These are phyloP conservation scores for Paratrypauchen microcephalus DNA, from an alignment of 2,797 vertebrate genomes.

Conservation along the genomic window DNA sequence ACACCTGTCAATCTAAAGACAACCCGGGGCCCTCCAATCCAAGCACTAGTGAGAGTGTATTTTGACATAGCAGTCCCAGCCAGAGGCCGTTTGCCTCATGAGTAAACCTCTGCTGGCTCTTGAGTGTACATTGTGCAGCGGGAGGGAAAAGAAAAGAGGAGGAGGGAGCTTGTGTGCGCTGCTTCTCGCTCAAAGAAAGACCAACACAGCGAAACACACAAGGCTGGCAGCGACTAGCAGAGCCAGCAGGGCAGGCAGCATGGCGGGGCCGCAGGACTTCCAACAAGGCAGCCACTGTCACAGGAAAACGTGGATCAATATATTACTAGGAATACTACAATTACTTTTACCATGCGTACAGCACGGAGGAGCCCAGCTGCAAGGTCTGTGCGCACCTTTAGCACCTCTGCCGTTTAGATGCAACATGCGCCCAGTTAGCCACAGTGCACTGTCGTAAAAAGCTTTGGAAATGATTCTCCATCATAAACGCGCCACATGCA, in stretches of 20 bases:
- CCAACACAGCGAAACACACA: conserved; percentile 56
- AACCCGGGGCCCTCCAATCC: not conserved
- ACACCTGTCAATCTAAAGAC: not conserved
- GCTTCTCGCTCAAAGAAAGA: conserved; percentile 51
- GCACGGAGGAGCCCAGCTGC: conserved; percentile 87
- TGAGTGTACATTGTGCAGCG: conserved; percentile 19
- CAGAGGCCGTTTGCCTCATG: conserved; percentile 3
- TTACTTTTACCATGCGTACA: conserved; percentile 85
- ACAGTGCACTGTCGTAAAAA: conserved; percentile 46
- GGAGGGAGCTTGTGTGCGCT: conserved; percentile 38
- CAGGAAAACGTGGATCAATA: conserved; percentile 88
- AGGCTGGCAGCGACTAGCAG: conserved; percentile 62
- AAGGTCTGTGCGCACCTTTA: conserved; percentile 77
- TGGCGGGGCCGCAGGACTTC: conserved; percentile 89
- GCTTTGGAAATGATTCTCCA: not conserved
- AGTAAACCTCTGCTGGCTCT: not conserved
- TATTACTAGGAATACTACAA: conserved; percentile 88
- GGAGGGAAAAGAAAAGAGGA: conserved; percentile 6
- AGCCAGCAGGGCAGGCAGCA: conserved; percentile 71
- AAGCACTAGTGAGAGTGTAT: not conserved
- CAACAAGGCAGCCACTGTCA: conserved; percentile 83
- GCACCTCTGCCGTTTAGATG: conserved; percentile 22
- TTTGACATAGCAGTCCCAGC: not conserved
- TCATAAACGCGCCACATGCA: not conserved
- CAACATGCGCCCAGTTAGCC: conserved; percentile 37